Conservation (phyloP, 2,113 vertebrate genomes). For the Erpornis zantholeuca region DNA sequence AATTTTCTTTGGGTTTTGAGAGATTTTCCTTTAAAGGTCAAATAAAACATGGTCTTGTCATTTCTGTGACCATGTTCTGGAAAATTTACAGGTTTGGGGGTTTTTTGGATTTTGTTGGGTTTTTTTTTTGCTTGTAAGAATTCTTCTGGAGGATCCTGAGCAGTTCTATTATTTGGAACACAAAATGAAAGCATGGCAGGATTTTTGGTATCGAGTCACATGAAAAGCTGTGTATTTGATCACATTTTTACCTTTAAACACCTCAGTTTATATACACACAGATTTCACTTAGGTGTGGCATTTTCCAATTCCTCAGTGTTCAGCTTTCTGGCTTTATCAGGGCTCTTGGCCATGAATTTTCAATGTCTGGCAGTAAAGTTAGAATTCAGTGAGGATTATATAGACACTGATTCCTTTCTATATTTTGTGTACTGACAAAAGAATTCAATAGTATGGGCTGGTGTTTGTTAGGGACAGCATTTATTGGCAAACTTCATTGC, state of each 20-base stretch:
- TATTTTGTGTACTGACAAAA: neutral
- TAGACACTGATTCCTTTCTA: neutral
- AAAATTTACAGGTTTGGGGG: neutral
- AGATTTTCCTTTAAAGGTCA: neutral
- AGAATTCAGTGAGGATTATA: neutral
- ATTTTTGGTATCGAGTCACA: neutral
- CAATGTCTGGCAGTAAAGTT: neutral
- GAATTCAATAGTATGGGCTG: neutral
- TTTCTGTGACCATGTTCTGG: neutral
- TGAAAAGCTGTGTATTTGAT: neutral
- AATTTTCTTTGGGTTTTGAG: neutral
- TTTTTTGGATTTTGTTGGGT: neutral
- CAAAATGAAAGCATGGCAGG: neutral
- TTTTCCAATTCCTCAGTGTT: neutral
- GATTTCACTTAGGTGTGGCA: neutral
- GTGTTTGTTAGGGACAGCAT: neutral
- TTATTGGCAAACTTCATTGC: neutral
- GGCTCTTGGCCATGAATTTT: neutral
- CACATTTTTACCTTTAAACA: neutral
- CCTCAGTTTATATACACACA: neutral
- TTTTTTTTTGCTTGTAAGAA: neutral
- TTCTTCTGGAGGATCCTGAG: neutral
- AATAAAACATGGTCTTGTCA: neutral
- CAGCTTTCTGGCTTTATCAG: neutral
- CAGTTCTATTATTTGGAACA: neutral